Percentiles rank a stretch among this genome's conserved stretches.
Conservation (phyloP, 2,888 invertebrate species). For the Cephus runcator region DNA sequence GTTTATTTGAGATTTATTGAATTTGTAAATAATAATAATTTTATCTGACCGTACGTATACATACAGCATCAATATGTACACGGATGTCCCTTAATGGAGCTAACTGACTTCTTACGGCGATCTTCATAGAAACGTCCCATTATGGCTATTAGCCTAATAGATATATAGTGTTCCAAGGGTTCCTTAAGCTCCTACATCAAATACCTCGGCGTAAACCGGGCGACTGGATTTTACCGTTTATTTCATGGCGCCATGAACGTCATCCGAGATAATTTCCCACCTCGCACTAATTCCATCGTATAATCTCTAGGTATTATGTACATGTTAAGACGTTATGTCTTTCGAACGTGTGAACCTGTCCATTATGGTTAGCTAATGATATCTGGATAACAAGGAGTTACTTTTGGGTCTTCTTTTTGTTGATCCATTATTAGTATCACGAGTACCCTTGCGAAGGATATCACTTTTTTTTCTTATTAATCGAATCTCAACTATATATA, state of each 20-base stretch:
- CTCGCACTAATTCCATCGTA: conserved; percentile 46
- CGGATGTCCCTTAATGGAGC: background rate
- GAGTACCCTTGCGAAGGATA: background rate
- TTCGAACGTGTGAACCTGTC: conserved; percentile 2
- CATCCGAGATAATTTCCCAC: conserved; percentile 28
- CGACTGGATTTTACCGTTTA: conserved; percentile 38
- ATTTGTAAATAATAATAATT: background rate
- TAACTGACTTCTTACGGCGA: conserved; percentile 31
- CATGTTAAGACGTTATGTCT: conserved; percentile 27
- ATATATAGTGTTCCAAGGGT: conserved; percentile 24
- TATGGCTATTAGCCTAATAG: conserved; percentile 57
- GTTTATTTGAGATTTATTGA: background rate
- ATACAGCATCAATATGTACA: background rate
- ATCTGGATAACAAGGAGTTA: background rate
- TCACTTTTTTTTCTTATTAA: background rate
- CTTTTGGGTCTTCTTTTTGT: background rate
- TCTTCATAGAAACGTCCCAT: conserved; percentile 44
- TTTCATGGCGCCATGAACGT: conserved; percentile 23
- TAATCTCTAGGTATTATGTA: conserved; percentile 50
- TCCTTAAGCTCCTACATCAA: background rate
- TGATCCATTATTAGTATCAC: background rate
- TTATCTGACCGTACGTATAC: background rate
- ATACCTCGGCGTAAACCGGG: conserved; percentile 1
- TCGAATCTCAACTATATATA: background rate
- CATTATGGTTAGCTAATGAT: background rate